Conservation (phyloP, 2,113 vertebrate genomes). For the Hucho hucho region DNA sequence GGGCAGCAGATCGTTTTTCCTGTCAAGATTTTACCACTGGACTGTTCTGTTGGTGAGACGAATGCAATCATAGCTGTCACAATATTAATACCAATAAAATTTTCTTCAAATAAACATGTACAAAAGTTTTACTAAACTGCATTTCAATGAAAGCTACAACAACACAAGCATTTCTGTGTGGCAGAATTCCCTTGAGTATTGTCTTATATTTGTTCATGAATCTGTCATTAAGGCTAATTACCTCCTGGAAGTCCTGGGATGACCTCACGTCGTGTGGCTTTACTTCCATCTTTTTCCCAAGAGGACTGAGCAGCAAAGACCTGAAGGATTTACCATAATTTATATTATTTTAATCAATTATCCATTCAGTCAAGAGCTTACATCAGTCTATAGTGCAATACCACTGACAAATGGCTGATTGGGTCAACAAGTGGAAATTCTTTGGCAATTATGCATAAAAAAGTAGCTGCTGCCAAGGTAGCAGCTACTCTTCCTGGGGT, state of each 20-base stretch:
- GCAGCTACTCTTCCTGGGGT: too few species aligned
- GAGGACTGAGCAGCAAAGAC: slow-evolving; percentile 53
- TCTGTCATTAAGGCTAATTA: slow-evolving; percentile 28
- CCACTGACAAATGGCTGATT: neutral
- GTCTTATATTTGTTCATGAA: neutral
- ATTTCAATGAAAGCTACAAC: neutral
- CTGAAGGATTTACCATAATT: slow-evolving; percentile 49
- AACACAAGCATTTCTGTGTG: too few species aligned
- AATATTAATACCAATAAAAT: neutral
- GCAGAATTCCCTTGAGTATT: too few species aligned
- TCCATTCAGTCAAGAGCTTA: neutral
- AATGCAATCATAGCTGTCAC: neutral
- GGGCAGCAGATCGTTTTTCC: slow-evolving; percentile 81
- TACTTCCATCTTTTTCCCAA: slow-evolving; percentile 46
- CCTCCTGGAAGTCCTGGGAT: slow-evolving; percentile 51
- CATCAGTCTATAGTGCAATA: neutral
- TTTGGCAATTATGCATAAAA: too few species aligned
- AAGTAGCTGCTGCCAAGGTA: too few species aligned
- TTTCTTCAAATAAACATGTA: neutral
- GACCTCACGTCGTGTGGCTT: slow-evolving; percentile 51
- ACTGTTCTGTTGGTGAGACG: slow-evolving; percentile 64
- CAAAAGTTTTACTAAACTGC: neutral
- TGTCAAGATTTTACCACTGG: slow-evolving; percentile 81
- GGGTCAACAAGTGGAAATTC: neutral
- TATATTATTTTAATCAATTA: neutral